phyloP scores from a whole-genome alignment of 2,113 vertebrate genomes.

The Monarcha castaneiventris region DNA sequence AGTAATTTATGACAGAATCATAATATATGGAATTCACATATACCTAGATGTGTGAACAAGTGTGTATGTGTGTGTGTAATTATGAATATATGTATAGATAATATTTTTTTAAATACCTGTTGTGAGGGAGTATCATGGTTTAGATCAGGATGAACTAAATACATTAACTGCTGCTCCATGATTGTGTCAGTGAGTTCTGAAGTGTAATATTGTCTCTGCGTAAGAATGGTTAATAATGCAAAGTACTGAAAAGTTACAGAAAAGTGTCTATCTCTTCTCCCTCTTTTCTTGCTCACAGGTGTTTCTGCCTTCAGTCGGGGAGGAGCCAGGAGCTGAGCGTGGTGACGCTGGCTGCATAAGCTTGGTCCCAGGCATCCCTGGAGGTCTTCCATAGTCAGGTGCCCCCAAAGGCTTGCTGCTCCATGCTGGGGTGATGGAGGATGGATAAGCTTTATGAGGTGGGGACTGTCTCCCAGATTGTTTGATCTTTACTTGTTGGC shows the following conservation, averaged over 20 bases:
- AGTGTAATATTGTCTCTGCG: neutral
- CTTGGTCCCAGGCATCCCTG: neutral
- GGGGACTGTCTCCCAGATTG: neutral
- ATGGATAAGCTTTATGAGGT: neutral
- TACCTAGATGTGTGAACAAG: neutral
- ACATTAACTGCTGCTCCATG: neutral
- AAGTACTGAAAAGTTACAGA: neutral
- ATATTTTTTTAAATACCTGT: accelerated
- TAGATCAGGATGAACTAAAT: neutral
- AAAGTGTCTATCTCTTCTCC: neutral
- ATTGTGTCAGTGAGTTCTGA: neutral
- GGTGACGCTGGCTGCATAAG: neutral
- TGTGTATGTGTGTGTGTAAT: neutral
- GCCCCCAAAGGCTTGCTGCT: accelerated
- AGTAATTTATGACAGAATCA: neutral
- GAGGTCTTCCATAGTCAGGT: neutral
- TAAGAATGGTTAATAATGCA: neutral
- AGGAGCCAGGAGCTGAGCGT: accelerated
- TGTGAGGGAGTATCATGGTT: neutral
- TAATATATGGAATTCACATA: neutral
- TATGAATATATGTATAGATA: neutral
- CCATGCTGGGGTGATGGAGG: neutral
- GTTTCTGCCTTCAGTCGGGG: neutral
- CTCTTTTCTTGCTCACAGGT: neutral
- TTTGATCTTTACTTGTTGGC: neutral